These are phyloP conservation scores for Hestina assimilis DNA, from an alignment of 1,140 invertebrate genomes.

Conservation along the genomic window DNA sequence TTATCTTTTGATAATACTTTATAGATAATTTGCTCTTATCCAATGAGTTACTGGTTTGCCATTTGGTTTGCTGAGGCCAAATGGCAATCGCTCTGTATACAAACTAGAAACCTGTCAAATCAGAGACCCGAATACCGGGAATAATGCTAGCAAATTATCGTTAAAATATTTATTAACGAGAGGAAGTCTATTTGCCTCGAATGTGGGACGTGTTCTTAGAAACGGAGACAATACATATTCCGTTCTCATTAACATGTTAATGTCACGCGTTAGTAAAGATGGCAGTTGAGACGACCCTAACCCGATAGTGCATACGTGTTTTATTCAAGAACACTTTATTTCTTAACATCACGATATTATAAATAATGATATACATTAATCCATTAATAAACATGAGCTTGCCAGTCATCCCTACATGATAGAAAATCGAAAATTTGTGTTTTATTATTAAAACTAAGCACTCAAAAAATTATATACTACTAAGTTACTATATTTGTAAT, in stretches of 20 bases:
- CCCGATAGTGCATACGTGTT: conserved; percentile 41
- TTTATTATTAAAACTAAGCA: no score
- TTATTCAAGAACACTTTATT: conserved; percentile 38
- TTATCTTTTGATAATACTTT: no score
- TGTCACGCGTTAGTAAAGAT: conserved; percentile 38
- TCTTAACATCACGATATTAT: conserved; percentile 28
- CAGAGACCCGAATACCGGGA: no score
- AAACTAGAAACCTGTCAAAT: no score
- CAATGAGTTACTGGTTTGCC: no score
- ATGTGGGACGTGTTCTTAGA: conserved; percentile 25
- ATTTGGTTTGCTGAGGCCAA: no score
- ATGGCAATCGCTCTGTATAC: no score
- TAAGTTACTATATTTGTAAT: no score
- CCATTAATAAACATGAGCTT: background rate
- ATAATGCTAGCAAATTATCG: conserved; percentile 12
- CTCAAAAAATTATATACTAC: no score
- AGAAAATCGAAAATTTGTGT: no score
- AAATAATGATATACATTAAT: conserved; percentile 5
- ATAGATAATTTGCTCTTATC: no score
- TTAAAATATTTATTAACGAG: conserved; percentile 24
- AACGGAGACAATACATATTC: conserved; percentile 38
- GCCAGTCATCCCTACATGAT: no score
- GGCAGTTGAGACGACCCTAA: conserved; percentile 30
- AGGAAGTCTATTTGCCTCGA: conserved; percentile 21
- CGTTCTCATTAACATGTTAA: conserved; percentile 57